Base-by-base conservation (phyloP, 2,797 vertebrate species). In the Heterohyrax brucei region DNA sequence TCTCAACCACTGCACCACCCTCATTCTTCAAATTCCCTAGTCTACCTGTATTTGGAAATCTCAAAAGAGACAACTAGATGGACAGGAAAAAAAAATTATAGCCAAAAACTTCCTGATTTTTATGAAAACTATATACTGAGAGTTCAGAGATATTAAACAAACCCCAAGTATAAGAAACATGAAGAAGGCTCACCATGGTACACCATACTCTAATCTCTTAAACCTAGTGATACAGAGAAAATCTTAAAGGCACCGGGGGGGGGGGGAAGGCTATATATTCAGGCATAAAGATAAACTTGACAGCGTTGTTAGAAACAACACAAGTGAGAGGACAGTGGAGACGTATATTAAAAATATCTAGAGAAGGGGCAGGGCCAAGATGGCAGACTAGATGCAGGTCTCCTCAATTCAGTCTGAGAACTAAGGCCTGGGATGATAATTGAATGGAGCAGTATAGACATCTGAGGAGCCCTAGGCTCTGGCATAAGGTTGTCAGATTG, bases 141-240 rank as follows among this genome's bases (percentile, higher is more conserved):
- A 66, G 26, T 81, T 53, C n/a, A 81, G 26, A 92, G 75, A 86
- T 64, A 26, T 28, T 93, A 68, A 87, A 44, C 24, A 92, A 75
- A 56, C 53, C 53, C 53, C 53, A 56, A 56, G 53, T 1, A 56
- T 10, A 56, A 56, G 12, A 56, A 56, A 75, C 46, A 56, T 64
- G 19, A 87, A 64, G n/a, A 64, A 81, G 64, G 64, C 26, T 53
- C 33, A 72, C 13, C 66, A 33, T n/a, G 22, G 28, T 61, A 9
- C 33, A 33, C 13, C 72, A 72, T 56, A 82, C 33, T 72, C 75
- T 86, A 33, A 75, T 66, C 64, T 19, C 70, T 72, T 19, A 39
- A 72, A 72, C 7, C n/a, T 9, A 72, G n/a, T 39, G 16, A 72
- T 39, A 72, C 21, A 21, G 33, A 72, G 33, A 39, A 39, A 72